Conservation (phyloP, 2,888 invertebrate genomes). For the Lithodes maja region DNA sequence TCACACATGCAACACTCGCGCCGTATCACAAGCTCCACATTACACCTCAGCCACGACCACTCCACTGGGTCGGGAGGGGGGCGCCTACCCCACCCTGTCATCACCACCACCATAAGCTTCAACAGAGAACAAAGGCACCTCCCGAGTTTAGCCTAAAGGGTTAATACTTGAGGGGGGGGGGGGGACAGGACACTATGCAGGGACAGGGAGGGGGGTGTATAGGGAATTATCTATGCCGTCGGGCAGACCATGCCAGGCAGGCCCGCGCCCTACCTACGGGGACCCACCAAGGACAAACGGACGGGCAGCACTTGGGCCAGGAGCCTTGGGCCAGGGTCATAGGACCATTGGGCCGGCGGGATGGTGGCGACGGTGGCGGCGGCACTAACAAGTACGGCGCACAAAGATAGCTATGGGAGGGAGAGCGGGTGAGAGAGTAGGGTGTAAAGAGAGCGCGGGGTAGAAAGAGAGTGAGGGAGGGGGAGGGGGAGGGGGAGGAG, state of each 20-base stretch:
- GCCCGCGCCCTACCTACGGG: conserved; percentile 23
- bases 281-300: conserved; percentile 48
- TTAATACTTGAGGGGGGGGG: conserved; percentile 22
- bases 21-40: conserved; percentile 35
- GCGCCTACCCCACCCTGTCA: not conserved
- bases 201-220: conserved; percentile 5
- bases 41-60: conserved; percentile 30
- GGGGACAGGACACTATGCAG: not conserved
- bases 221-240: conserved; percentile 39
- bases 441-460: conserved; percentile 64
- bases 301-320: not conserved
- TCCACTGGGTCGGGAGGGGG: not conserved
- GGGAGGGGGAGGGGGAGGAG: conserved; percentile 50
- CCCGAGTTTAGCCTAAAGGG: conserved; percentile 16
- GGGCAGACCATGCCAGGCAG: conserved; percentile 15
- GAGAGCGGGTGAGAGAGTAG: conserved; percentile 53
- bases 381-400: conserved; percentile 44
- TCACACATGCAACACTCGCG: conserved; percentile 53
- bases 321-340: conserved; percentile 29
- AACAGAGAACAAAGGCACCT: not conserved
- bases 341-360: conserved; percentile 31
- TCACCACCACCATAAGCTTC: not conserved
- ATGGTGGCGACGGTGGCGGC: conserved; percentile 18
- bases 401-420: conserved; percentile 62
- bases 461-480: conserved; percentile 60